Evolutionary conservation across 2,797 vertebrate genomes (phyloP).

Genomic region (Poeciliopsis gracilis): DNA sequence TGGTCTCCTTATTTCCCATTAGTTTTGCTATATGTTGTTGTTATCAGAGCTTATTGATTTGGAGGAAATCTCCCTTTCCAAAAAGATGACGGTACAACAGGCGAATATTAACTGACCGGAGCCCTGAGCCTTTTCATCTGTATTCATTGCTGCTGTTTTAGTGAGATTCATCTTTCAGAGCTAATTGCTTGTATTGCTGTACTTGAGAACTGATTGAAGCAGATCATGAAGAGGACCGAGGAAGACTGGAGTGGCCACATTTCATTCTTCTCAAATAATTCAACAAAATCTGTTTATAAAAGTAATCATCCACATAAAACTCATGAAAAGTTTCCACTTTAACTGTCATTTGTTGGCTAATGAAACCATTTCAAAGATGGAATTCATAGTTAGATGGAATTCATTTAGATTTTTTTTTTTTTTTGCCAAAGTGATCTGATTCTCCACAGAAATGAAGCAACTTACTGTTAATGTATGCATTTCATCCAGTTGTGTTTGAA

Average conservation of each 20-base stretch:
- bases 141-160: background rate
- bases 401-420: too few relatives aligned
- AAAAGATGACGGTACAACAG: background rate
- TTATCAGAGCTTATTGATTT: background rate
- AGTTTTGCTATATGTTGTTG: background rate
- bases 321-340: background rate
- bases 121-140: background rate
- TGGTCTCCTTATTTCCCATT: background rate
- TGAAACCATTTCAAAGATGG: background rate
- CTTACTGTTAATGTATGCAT: background rate
- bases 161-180: background rate
- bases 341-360: background rate
- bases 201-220: constrained; percentile 1
- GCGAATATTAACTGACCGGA: background rate
- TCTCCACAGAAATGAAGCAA: background rate
- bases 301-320: background rate
- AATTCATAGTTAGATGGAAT: background rate
- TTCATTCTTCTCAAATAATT: background rate
- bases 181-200: background rate
- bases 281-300: background rate
- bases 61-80: background rate
- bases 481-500: background rate
- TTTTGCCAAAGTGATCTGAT: background rate
- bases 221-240: background rate
- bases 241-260: background rate